phyloP scores from a whole-genome alignment of 2,797 vertebrate genomes.

The Antrozous pallidus region DNA sequence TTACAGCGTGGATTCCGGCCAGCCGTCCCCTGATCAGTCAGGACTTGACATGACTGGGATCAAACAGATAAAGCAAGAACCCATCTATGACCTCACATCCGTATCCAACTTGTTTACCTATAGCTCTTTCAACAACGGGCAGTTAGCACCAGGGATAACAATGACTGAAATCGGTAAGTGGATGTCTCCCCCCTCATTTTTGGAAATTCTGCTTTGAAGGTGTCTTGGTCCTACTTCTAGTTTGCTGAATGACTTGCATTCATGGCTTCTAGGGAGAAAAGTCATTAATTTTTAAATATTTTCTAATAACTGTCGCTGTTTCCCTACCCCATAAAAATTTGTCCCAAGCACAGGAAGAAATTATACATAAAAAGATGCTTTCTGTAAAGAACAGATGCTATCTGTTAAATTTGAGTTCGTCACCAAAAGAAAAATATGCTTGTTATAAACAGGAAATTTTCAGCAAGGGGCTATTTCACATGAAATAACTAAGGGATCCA shows the following conservation, averaged over 20 bases:
- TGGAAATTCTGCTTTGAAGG: neutral
- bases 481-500: neutral
- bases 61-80: constrained; percentile 99
- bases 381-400: constrained; percentile 36
- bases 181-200: neutral
- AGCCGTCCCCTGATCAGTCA: constrained; percentile 98
- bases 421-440: constrained; percentile 27
- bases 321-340: neutral
- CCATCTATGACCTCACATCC: constrained; percentile 97
- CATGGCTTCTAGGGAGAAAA: neutral
- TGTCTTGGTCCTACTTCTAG: neutral
- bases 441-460: constrained; percentile 27
- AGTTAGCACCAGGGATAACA: constrained; percentile 93
- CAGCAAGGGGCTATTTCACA: constrained; percentile 13
- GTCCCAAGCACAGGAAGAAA: constrained; percentile 36
- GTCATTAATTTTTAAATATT: neutral
- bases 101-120: constrained; percentile 99
- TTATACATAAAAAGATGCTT: constrained; percentile 34
- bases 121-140: constrained; percentile 95
- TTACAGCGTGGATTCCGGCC: constrained; percentile 95
- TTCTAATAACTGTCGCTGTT: constrained; percentile 16
- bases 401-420: constrained; percentile 28
- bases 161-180: constrained; percentile 96
- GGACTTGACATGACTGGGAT: constrained; percentile 98
- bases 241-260: neutral